phyloP scores from a whole-genome alignment of 1,140 invertebrate genomes.

The Tetramorium simillimum region DNA sequence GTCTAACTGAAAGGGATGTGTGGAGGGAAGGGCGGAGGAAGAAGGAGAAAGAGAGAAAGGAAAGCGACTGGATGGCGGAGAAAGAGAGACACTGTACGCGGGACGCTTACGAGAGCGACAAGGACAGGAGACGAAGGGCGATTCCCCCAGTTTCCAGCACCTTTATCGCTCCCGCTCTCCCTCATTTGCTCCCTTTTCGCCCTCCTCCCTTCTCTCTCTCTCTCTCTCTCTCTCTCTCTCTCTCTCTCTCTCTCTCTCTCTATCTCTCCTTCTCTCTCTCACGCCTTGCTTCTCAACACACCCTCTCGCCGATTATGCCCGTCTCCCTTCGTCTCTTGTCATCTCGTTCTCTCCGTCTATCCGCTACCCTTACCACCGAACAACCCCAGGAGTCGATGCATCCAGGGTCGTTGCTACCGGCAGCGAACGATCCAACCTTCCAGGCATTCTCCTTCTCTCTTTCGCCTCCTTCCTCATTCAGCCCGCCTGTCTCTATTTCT shows the following conservation, averaged over 20 bases:
- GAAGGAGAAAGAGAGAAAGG: conserved; percentile 60
- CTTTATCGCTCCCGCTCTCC: conserved; percentile 67
- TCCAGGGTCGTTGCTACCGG: conserved; percentile 86
- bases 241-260: conserved; percentile 54
- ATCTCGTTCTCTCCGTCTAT: conserved; percentile 70
- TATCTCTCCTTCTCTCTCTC: conserved; percentile 57
- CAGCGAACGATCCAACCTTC: conserved; percentile 84
- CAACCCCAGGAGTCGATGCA: conserved; percentile 86
- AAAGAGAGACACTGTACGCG: conserved; percentile 6
- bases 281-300: conserved; percentile 49
- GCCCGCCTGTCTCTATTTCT: conserved; percentile 17
- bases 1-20: conserved; percentile 66
- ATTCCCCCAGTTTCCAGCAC: conserved; percentile 73
- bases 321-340: conserved; percentile 58
- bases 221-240: conserved; percentile 60
- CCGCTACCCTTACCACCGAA: conserved; percentile 79
- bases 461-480: conserved; percentile 51
- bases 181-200: conserved; percentile 43
- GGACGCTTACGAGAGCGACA: background rate
- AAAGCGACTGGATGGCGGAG: conserved; percentile 43
- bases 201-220: conserved; percentile 39
- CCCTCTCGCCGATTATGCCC: conserved; percentile 59
- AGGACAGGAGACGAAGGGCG: conserved; percentile 67
- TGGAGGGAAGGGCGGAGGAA: conserved; percentile 66
- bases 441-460: conserved; percentile 69